Conservation (phyloP, 2,888 invertebrate species). For the Sinopyrophorus schimmeli region DNA sequence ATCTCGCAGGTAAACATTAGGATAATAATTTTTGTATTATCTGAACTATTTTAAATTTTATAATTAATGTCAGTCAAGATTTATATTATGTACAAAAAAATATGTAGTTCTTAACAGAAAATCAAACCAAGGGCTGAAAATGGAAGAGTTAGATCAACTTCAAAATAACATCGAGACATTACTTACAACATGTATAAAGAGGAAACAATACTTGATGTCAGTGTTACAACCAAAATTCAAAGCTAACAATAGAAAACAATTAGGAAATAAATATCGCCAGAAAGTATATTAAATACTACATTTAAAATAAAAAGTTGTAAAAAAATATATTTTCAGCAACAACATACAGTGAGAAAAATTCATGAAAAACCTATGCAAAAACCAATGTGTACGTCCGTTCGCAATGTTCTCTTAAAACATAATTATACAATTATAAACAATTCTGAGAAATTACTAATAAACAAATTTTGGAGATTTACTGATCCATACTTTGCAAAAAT, state of each 20-base stretch:
- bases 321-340: no score
- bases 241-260: not conserved
- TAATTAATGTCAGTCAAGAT: no score
- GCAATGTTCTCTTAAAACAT: no score
- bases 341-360: not conserved
- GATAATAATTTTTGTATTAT: no score
- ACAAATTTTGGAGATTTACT: slow-evolving; percentile 1
- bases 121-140: not conserved
- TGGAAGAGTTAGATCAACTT: slow-evolving; percentile 2
- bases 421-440: no score
- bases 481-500: not conserved
- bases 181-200: not conserved
- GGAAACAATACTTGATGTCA: not conserved
- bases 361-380: not conserved
- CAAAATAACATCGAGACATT: not conserved
- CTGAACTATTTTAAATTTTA: no score
- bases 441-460: no score
- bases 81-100: no score
- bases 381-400: no score
- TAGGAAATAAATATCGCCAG: slow-evolving; percentile 1
- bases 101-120: not conserved
- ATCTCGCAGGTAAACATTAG: no score
- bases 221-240: not conserved
- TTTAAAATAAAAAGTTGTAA: not conserved
- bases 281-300: not conserved